A percentile compares a stretch with the other conserved stretches of the same genome.
Evolutionary conservation across 1,140 invertebrate species (phyloP).

Genomic region (Lordiphosa mommai): DNA sequence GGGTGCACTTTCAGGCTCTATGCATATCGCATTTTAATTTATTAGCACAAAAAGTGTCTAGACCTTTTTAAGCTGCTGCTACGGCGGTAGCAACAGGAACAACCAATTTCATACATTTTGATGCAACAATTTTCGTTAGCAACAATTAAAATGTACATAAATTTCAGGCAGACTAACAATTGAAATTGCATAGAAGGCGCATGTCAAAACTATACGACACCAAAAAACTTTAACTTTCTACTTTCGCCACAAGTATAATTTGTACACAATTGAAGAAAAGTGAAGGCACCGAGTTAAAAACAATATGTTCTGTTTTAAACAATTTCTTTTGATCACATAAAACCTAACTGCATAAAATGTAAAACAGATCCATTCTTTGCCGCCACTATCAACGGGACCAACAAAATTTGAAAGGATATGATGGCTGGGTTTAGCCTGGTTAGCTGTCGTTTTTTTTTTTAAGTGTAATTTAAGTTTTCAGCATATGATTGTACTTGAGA

Average conservation of each 20-base stretch:
- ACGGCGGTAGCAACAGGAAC: slow-evolving; percentile 18
- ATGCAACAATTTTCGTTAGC: slow-evolving; percentile 58
- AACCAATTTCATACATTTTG: slow-evolving; percentile 50
- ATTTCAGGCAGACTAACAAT: slow-evolving; percentile 51
- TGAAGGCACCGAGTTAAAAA: no score
- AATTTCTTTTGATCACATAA: no score
- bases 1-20: slow-evolving; percentile 47
- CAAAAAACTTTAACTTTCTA: no score
- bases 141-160: slow-evolving; percentile 77
- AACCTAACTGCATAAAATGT: no score
- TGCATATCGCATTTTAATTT: slow-evolving; percentile 77
- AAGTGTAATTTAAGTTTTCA: no score
- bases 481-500: no score
- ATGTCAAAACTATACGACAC: not conserved
- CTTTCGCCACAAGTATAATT: not conserved
- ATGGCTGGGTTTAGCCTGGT: no score
- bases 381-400: no score
- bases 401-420: no score
- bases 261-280: not conserved
- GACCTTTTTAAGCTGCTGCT: slow-evolving; percentile 69
- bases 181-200: slow-evolving; percentile 20
- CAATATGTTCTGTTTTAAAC: no score
- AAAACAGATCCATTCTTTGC: no score
- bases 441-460: no score
- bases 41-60: slow-evolving; percentile 77